Conservation (phyloP, 2,113 vertebrate genomes). For the Ophiodon elongatus region DNA sequence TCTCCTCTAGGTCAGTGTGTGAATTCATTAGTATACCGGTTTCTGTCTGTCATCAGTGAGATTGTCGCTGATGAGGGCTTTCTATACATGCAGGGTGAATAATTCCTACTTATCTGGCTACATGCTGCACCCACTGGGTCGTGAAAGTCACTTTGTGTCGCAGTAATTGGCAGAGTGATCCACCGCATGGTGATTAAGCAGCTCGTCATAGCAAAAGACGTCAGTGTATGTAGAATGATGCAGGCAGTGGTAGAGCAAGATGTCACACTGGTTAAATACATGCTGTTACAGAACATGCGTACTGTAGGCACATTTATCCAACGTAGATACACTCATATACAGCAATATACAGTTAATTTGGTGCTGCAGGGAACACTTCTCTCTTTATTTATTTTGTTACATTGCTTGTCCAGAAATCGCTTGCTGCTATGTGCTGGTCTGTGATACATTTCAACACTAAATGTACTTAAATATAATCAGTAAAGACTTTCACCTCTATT, state of each 20-base stretch:
- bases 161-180: conserved; percentile 64
- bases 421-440: not conserved
- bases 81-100: conserved; percentile 54
- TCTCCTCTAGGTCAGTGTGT: not conserved
- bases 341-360: not conserved
- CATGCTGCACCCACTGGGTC: conserved; percentile 54
- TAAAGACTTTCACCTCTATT: no score
- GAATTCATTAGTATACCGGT: not conserved
- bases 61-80: conserved; percentile 24
- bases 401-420: not conserved
- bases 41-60: conserved; percentile 20
- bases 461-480: not conserved
- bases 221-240: conserved; percentile 10
- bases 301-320: not conserved
- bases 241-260: not conserved
- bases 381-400: not conserved
- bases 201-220: conserved; percentile 13
- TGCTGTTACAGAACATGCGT: not conserved
- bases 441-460: not conserved
- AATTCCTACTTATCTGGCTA: conserved; percentile 47
- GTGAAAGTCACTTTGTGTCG: conserved; percentile 69
- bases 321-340: not conserved
- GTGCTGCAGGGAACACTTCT: not conserved
- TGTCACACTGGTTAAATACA: not conserved
- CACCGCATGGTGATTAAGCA: conserved; percentile 53